Percentiles rank a stretch among this genome's conserved stretches.
phyloP scores from a whole-genome alignment of 2,888 invertebrate species.

The Caenorhabditis imperialis region DNA sequence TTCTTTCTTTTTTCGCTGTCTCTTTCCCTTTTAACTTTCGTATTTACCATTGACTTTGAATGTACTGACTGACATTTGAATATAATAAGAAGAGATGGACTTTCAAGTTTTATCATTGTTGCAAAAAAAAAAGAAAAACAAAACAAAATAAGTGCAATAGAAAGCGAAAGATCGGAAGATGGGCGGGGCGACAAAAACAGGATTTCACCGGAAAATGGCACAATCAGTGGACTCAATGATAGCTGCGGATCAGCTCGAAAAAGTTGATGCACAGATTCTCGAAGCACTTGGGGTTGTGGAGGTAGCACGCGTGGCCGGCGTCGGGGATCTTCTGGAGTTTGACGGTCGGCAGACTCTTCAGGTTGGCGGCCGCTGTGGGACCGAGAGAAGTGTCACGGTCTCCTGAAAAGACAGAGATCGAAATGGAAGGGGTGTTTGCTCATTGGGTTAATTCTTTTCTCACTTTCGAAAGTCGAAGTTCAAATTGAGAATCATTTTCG shows the following conservation, averaged over 20 bases:
- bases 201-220: slow-evolving; percentile 43
- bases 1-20: too few relatives aligned
- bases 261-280: slow-evolving; percentile 64
- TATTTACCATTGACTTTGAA: slow-evolving; percentile 19
- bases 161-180: slow-evolving; percentile 17
- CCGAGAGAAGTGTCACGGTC: slow-evolving; percentile 65
- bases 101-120: too few relatives aligned
- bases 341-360: slow-evolving; percentile 57
- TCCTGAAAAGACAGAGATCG: slow-evolving; percentile 26
- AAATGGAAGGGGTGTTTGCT: too few relatives aligned
- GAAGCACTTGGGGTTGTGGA: slow-evolving; percentile 65
- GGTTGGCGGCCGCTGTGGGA: slow-evolving; percentile 65
- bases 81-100: slow-evolving; percentile 1
- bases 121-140: not conserved
- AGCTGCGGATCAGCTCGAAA: slow-evolving; percentile 66
- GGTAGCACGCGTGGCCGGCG: slow-evolving; percentile 67
- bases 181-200: slow-evolving; percentile 4
- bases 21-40: not conserved
- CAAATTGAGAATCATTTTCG: too few relatives aligned
- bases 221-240: slow-evolving; percentile 30
- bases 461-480: too few relatives aligned
- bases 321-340: slow-evolving; percentile 55
- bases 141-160: slow-evolving; percentile 5
- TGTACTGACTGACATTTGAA: slow-evolving; percentile 3
- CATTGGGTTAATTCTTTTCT: too few relatives aligned